Percentiles rank a stretch among this genome's conserved stretches.
These are phyloP conservation scores for Drosophila sp. DNA, from an alignment of 1,140 invertebrate genomes.

Conservation along the genomic window DNA sequence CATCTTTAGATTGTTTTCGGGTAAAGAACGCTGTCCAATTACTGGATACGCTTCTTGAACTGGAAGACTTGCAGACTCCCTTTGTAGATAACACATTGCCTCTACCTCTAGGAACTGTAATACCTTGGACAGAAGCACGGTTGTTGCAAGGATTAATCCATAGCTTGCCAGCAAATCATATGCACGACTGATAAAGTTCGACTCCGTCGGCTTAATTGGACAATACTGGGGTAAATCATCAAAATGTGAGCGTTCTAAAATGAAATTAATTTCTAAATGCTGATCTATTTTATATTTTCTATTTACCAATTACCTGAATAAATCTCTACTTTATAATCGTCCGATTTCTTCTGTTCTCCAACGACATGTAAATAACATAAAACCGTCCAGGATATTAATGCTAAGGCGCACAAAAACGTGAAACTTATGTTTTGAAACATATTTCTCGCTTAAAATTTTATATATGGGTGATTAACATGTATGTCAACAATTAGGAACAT, in stretches of 20 bases:
- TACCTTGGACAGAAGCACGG: conserved; percentile 32
- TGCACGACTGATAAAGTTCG: background rate
- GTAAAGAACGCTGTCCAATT: background rate
- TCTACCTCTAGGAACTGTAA: conserved; percentile 38
- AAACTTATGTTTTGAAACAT: conserved; percentile 71
- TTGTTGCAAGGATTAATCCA: conserved; percentile 37
- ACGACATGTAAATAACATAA: conserved; percentile 55
- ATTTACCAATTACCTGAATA: conserved; percentile 61
- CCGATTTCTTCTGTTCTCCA: conserved; percentile 19
- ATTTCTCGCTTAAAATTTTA: conserved; percentile 30
- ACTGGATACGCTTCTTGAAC: background rate
- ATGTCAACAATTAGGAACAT: conserved; percentile 34
- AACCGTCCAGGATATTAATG: conserved; percentile 56
- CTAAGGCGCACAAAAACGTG: conserved; percentile 56
- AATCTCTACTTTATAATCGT: conserved; percentile 49
- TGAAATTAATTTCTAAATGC: background rate
- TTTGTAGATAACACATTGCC: conserved; percentile 4
- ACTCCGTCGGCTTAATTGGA: background rate
- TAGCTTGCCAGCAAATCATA: conserved; percentile 44
- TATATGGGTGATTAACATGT: conserved; percentile 16
- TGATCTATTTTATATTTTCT: no score
- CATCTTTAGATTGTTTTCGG: background rate
- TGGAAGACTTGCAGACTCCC: conserved; percentile 4
- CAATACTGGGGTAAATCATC: conserved; percentile 12
- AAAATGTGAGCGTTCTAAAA: conserved; percentile 31